A percentile compares a stretch with the other conserved stretches of the same genome.
Evolutionary conservation across 2,888 invertebrate genomes (phyloP).

Genomic region (Vesta saturnalis): DNA sequence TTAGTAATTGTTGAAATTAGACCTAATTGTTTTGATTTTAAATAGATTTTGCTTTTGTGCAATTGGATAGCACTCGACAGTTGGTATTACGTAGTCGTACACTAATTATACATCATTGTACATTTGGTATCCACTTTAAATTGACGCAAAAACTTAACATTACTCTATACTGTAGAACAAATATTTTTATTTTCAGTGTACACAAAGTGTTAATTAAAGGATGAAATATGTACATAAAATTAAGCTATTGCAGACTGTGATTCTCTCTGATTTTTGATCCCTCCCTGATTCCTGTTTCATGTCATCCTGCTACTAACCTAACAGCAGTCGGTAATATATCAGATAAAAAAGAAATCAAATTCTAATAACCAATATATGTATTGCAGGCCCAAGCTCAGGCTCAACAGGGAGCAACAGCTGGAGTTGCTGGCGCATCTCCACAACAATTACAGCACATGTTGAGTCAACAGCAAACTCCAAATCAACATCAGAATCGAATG

Average conservation of each 20-base stretch:
- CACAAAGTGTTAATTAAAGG: no score
- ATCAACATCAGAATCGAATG: conserved; percentile 64
- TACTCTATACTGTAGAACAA: no score
- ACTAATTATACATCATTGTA: no score
- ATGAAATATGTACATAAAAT: no score
- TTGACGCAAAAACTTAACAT: no score
- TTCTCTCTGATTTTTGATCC: not conserved
- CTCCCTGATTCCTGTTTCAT: not conserved
- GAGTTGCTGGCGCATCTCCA: conserved; percentile 57
- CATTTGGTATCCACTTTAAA: no score
- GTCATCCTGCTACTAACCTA: not conserved
- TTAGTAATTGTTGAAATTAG: no score
- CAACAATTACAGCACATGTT: conserved; percentile 67
- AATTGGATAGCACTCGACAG: no score
- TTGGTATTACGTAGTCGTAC: no score
- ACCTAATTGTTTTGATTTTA: no score
- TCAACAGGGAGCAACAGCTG: conserved; percentile 50
- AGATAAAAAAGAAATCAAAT: not conserved
- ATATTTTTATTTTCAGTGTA: no score
- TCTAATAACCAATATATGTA: conserved; percentile 18
- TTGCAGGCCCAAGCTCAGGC: conserved; percentile 53
- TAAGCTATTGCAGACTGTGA: not conserved
- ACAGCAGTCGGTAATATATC: not conserved
- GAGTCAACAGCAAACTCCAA: conserved; percentile 61
- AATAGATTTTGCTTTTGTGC: no score